A percentile compares a stretch with the other conserved stretches of the same genome.
These are phyloP conservation scores for Erebia palarica DNA, from an alignment of 2,888 invertebrate genomes.

Conservation along the genomic window DNA sequence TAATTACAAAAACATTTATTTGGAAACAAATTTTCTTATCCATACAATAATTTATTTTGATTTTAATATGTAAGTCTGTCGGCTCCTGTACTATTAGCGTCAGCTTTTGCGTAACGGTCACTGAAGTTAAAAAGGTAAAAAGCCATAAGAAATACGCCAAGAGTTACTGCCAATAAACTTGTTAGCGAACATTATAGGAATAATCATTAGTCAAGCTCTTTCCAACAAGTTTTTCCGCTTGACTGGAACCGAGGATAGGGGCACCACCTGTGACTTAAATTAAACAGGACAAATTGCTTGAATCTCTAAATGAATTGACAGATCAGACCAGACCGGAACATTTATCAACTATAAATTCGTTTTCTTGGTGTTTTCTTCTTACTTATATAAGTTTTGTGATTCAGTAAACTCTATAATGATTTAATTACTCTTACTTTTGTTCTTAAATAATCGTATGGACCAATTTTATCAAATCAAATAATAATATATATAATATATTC, in stretches of 20 bases:
- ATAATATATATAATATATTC: too few relatives aligned
- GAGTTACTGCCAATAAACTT: slow-evolving; percentile 30
- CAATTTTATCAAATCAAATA: too few relatives aligned
- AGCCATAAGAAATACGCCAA: slow-evolving; percentile 11
- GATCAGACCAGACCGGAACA: background rate
- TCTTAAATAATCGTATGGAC: too few relatives aligned
- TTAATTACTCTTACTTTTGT: too few relatives aligned
- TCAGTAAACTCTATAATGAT: too few relatives aligned
- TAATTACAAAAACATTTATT: background rate
- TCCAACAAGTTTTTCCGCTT: slow-evolving; percentile 18
- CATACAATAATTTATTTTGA: background rate
- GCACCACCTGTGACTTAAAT: background rate
- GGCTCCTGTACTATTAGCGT: slow-evolving; percentile 11
- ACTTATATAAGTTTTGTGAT: too few relatives aligned
- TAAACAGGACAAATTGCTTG: slow-evolving; percentile 5
- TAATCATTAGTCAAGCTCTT: slow-evolving; percentile 40
- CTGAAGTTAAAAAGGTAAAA: slow-evolving; percentile 9
- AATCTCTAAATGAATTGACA: background rate
- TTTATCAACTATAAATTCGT: background rate
- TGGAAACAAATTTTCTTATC: background rate
- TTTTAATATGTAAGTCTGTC: background rate
- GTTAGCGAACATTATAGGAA: slow-evolving; percentile 31
- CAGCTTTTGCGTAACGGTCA: slow-evolving; percentile 3
- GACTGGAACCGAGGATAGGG: slow-evolving; percentile 14
- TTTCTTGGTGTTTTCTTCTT: background rate